These are phyloP conservation scores for Phyllotis vaccarum DNA, from an alignment of 2,797 vertebrate genomes.

Conservation along the genomic window DNA sequence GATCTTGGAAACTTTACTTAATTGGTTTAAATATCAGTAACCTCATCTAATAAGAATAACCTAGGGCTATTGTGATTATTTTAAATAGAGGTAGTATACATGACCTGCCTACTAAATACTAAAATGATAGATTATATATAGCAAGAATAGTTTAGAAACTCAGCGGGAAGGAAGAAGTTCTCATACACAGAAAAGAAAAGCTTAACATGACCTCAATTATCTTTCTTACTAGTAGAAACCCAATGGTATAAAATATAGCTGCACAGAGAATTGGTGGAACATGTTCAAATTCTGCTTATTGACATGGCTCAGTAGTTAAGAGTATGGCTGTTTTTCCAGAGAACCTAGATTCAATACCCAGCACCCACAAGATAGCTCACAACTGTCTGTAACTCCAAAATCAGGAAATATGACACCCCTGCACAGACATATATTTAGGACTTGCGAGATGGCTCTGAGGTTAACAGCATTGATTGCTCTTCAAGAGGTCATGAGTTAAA, in stretches of 20 bases:
- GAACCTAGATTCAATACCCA: too few species aligned
- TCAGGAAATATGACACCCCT: too few species aligned
- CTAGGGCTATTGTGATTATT: not conserved
- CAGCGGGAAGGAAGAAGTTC: not conserved
- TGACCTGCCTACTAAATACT: not conserved
- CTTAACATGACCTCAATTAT: not conserved
- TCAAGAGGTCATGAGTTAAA: too few species aligned
- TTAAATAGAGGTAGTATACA: not conserved
- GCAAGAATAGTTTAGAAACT: not conserved
- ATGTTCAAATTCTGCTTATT: not conserved
- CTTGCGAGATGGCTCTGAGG: too few species aligned
- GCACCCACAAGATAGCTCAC: too few species aligned
- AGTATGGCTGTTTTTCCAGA: too few species aligned
- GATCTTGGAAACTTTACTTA: not conserved
- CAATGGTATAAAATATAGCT: not conserved
- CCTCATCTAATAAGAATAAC: not conserved
- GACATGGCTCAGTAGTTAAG: too few species aligned
- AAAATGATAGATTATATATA: not conserved
- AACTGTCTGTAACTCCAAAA: too few species aligned
- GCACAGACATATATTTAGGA: too few species aligned
- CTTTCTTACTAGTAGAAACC: not conserved
- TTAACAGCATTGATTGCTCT: too few species aligned
- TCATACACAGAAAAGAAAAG: not conserved
- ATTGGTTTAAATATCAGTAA: not conserved
- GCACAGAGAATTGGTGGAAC: not conserved